phyloP scores from a whole-genome alignment of 2,113 vertebrate species.

The Arizona elegans region DNA sequence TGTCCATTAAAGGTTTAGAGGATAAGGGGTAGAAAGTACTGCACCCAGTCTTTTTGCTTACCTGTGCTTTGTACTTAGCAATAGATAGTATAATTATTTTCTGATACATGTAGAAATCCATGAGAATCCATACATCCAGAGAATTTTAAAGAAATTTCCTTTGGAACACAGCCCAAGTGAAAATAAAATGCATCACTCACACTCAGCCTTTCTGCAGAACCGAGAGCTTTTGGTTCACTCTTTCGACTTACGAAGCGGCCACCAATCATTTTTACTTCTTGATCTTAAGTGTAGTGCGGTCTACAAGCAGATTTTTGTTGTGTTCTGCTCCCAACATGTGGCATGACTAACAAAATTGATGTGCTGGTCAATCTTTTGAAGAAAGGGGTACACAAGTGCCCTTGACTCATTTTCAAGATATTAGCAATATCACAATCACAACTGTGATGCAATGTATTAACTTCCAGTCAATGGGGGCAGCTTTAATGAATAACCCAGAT shows the following conservation, averaged over 20 bases:
- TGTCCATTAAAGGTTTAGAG: background rate
- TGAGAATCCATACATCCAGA: background rate
- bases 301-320: background rate
- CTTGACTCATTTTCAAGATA: background rate
- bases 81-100: background rate
- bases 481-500: background rate
- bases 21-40: background rate
- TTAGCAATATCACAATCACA: background rate
- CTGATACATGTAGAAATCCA: background rate
- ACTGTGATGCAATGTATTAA: slow-evolving; percentile 5
- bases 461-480: background rate
- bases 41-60: background rate
- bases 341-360: too few species aligned
- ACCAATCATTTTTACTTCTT: background rate
- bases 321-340: background rate
- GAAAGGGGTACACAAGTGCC: background rate
- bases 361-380: background rate
- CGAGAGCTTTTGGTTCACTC: background rate
- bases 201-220: background rate
- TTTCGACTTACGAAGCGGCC: background rate
- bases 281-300: background rate
- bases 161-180: background rate
- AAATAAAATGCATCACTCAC: background rate
- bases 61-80: background rate
- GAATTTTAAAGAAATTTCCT: background rate